phyloP scores from a whole-genome alignment of 1,140 invertebrate genomes.

The Matsumurasca onukii region DNA sequence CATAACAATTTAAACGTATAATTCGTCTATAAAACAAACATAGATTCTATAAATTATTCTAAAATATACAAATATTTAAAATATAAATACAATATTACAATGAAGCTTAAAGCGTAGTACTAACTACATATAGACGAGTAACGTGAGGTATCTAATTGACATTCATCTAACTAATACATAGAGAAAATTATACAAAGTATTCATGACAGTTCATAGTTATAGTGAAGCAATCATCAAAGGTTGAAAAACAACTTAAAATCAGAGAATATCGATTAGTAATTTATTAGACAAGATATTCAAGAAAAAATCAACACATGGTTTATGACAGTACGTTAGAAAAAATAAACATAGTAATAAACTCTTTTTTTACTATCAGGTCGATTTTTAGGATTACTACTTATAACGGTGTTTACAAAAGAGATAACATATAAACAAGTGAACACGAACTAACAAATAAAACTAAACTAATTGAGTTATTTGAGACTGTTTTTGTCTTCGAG shows the following conservation, averaged over 20 bases:
- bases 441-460: no score
- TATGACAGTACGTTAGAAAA: neutral
- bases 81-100: constrained; percentile 29
- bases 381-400: no score
- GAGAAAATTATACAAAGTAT: neutral
- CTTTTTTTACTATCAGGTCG: no score
- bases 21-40: constrained; percentile 28
- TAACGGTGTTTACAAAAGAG: no score
- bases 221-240: neutral
- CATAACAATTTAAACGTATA: constrained; percentile 25
- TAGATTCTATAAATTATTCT: constrained; percentile 28
- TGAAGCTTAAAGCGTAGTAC: neutral
- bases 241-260: no score
- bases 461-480: no score
- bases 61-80: constrained; percentile 30
- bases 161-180: constrained; percentile 8
- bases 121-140: neutral
- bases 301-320: neutral
- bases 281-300: no score
- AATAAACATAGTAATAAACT: no score
- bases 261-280: no score
- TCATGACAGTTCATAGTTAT: neutral
- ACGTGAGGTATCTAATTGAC: neutral
- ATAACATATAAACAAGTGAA: no score
- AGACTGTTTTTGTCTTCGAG: no score